phyloP scores from a whole-genome alignment of 2,113 vertebrate genomes.

The Phasianus colchicus region DNA sequence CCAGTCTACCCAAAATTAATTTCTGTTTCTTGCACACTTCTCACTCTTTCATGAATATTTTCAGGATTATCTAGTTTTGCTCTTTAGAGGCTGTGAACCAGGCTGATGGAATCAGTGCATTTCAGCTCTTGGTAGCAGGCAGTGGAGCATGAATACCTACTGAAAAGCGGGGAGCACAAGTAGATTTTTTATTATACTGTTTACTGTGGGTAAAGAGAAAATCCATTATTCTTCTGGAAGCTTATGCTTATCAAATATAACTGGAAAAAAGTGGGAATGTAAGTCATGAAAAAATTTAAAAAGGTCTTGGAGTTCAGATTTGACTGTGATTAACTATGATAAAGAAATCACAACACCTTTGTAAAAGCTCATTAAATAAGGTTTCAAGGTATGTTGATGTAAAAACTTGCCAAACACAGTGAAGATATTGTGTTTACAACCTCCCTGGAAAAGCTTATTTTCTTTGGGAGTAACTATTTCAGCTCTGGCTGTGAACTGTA shows the following conservation, averaged over 20 bases:
- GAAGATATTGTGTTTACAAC: neutral
- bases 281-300: neutral
- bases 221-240: neutral
- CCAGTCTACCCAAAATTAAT: neutral
- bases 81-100: conserved; percentile 4
- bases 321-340: neutral
- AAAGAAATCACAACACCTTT: neutral
- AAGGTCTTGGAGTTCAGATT: neutral
- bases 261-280: neutral
- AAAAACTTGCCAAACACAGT: conserved; percentile 18
- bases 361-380: conserved; percentile 46
- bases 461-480: neutral
- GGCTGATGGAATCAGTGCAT: conserved; percentile 17
- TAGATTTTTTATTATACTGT: neutral
- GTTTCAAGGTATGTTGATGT: neutral
- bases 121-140: conserved; percentile 15
- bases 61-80: neutral
- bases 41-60: conserved; percentile 4
- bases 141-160: neutral
- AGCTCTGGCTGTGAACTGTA: neutral
- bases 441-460: conserved; percentile 9
- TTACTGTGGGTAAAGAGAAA: neutral
- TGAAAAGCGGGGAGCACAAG: neutral
- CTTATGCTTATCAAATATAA: neutral
- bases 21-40: neutral